phyloP scores from a whole-genome alignment of 2,888 invertebrate genomes.

The Drosophila engyochracea region DNA sequence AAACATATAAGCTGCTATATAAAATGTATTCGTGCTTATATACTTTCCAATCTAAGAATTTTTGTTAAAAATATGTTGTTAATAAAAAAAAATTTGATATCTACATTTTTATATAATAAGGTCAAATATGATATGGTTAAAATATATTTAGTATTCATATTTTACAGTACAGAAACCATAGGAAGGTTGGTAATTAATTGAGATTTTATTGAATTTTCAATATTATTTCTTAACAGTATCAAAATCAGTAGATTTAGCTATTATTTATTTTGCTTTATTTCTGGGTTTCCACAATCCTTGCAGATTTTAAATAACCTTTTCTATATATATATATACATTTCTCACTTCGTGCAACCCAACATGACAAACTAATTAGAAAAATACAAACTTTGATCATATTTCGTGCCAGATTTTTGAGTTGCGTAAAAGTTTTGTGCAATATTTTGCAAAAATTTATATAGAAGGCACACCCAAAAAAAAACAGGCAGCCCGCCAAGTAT shows the following conservation, averaged over 20 bases:
- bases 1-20: too few relatives aligned
- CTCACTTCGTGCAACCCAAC: not conserved
- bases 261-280: not conserved
- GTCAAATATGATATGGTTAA: not conserved
- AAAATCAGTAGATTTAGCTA: not conserved
- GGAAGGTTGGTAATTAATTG: not conserved
- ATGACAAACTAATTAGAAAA: constrained; percentile 13
- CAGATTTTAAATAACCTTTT: not conserved
- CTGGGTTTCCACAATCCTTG: not conserved
- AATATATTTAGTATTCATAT: not conserved
- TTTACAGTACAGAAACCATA: not conserved
- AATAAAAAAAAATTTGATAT: not conserved
- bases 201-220: not conserved
- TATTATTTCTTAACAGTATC: not conserved
- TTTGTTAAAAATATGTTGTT: not conserved
- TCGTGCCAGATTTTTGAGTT: constrained; percentile 53
- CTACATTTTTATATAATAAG: too few relatives aligned
- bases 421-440: constrained; percentile 43
- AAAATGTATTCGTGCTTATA: not conserved
- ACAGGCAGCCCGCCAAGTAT: constrained; percentile 39
- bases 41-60: too few relatives aligned
- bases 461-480: constrained; percentile 7
- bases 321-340: not conserved
- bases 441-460: constrained; percentile 36
- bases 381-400: constrained; percentile 42